These are phyloP conservation scores for Pseudonaja textilis DNA, from an alignment of 2,113 vertebrate species.

Conservation along the genomic window DNA sequence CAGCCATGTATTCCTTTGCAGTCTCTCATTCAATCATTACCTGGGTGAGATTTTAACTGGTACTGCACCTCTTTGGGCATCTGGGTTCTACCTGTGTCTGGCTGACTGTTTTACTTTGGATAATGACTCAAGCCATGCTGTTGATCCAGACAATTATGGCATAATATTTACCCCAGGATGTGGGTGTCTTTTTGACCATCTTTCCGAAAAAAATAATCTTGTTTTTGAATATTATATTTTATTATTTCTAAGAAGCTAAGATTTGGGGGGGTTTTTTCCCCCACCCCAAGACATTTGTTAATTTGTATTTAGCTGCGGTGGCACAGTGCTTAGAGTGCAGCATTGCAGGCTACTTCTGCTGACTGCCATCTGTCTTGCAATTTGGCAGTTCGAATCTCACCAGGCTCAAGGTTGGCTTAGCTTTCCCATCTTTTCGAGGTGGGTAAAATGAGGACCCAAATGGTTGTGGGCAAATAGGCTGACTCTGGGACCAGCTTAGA, in stretches of 20 bases:
- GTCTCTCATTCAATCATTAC: neutral
- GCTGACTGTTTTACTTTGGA: neutral
- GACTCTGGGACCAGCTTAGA: too few relatives aligned
- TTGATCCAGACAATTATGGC: neutral
- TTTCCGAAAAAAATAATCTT: neutral
- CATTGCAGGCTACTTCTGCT: too few relatives aligned
- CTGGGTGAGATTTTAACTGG: neutral
- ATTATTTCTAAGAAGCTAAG: neutral
- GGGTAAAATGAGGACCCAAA: too few relatives aligned
- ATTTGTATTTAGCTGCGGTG: neutral
- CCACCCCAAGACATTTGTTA: neutral
- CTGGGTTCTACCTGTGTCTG: neutral
- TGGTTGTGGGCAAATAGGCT: too few relatives aligned
- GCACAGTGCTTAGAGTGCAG: too few relatives aligned
- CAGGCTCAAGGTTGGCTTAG: too few relatives aligned
- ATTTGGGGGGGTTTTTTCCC: neutral
- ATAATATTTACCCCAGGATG: neutral
- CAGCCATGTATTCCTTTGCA: neutral
- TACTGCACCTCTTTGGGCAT: neutral
- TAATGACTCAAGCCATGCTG: neutral
- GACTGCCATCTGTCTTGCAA: too few relatives aligned
- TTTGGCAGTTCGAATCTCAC: too few relatives aligned
- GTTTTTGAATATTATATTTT: too few relatives aligned
- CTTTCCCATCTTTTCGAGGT: too few relatives aligned
- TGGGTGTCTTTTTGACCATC: neutral